Evolutionary conservation across 2,113 vertebrate genomes (phyloP).

Genomic region (Anarrhichthys ocellatus): DNA sequence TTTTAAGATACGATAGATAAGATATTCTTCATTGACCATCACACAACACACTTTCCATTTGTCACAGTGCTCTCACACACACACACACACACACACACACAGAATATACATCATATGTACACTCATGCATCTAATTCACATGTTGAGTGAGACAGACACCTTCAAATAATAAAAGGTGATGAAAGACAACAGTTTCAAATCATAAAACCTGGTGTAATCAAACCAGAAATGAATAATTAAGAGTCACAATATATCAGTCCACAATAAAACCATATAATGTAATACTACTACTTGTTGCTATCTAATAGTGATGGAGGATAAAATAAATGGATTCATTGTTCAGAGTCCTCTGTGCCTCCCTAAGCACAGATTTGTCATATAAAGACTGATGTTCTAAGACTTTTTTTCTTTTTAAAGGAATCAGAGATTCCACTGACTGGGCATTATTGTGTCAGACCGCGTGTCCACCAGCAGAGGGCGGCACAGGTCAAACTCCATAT

Average conservation of each 20-base stretch:
- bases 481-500: conserved; percentile 57
- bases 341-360: too few relatives aligned
- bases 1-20: neutral
- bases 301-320: neutral
- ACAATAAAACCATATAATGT: neutral
- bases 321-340: too few relatives aligned
- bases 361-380: neutral
- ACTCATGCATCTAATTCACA: neutral
- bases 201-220: neutral
- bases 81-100: too few relatives aligned
- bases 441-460: neutral
- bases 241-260: neutral
- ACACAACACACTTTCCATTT: too few relatives aligned
- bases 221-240: neutral
- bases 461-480: conserved; percentile 72
- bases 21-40: neutral
- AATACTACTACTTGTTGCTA: neutral
- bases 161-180: neutral
- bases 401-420: neutral
- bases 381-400: neutral
- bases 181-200: neutral
- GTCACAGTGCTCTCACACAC: too few relatives aligned
- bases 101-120: neutral
- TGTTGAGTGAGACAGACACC: neutral
- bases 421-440: neutral